Evolutionary conservation across 2,797 vertebrate species (phyloP).

Genomic region (Microchirus variegatus): DNA sequence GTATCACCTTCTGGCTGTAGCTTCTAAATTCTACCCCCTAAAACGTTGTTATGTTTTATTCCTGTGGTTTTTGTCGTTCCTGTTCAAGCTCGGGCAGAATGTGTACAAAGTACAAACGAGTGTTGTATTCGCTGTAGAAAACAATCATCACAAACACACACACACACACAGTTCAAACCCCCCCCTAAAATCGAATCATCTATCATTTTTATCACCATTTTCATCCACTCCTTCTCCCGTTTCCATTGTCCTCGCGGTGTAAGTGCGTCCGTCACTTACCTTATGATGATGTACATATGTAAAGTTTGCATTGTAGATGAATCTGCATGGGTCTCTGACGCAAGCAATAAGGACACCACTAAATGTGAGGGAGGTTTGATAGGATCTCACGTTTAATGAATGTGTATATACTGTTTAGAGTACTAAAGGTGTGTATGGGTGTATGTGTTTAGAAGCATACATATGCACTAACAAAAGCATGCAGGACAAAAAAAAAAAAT

Average conservation of each 20-base stretch:
- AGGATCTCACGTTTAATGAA: constrained; percentile 74
- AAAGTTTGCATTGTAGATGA: constrained; percentile 74
- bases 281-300: constrained; percentile 77
- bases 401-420: constrained; percentile 74
- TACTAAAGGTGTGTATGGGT: constrained; percentile 66
- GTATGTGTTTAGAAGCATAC: constrained; percentile 75
- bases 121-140: background rate
- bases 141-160: background rate
- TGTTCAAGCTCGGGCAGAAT: too few species aligned
- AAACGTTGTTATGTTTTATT: too few species aligned
- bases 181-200: background rate
- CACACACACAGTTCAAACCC: background rate
- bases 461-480: constrained; percentile 82
- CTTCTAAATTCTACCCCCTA: too few species aligned
- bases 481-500: constrained; percentile 70
- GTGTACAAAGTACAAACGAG: too few species aligned
- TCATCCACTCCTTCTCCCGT: constrained; percentile 12
- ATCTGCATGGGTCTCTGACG: constrained; percentile 82
- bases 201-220: constrained; percentile 10
- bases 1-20: too few species aligned
- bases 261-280: constrained; percentile 27
- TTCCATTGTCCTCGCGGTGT: constrained; percentile 15
- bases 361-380: constrained; percentile 66
- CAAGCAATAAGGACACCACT: constrained; percentile 80
- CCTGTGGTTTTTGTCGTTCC: too few species aligned